Conservation (phyloP, 2,888 invertebrate genomes). For the Eurois occulta region DNA sequence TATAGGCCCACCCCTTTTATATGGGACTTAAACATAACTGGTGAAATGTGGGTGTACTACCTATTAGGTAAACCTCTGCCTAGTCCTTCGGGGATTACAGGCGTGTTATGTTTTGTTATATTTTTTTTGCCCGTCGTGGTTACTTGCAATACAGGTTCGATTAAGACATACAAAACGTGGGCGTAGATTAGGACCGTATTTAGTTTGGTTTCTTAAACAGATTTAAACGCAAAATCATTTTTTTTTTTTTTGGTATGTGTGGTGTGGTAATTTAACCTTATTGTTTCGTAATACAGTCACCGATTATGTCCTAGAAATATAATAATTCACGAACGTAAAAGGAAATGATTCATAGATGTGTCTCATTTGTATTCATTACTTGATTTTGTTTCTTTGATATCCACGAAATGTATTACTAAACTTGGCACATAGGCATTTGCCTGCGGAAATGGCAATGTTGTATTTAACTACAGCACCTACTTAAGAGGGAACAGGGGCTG, state of each 20-base stretch:
- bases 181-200: slow-evolving; percentile 32
- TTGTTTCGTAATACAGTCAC: slow-evolving; percentile 9
- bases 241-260: slow-evolving; percentile 7
- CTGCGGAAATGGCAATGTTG: slow-evolving; percentile 3
- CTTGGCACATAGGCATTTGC: neutral
- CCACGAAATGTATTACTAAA: slow-evolving; percentile 33
- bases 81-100: neutral
- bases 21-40: too few species aligned
- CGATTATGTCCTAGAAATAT: slow-evolving; percentile 14
- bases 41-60: too few species aligned
- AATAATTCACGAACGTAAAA: slow-evolving; percentile 27
- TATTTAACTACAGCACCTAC: neutral
- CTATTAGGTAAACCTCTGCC: too few species aligned
- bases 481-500: too few species aligned
- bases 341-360: slow-evolving; percentile 45
- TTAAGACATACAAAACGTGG: slow-evolving; percentile 27
- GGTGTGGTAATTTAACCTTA: slow-evolving; percentile 19
- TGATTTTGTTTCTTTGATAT: slow-evolving; percentile 9
- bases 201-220: slow-evolving; percentile 18
- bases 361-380: slow-evolving; percentile 43
- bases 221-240: slow-evolving; percentile 15
- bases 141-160: slow-evolving; percentile 16
- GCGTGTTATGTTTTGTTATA: neutral
- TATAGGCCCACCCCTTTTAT: neutral
- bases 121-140: neutral